phyloP scores from a whole-genome alignment of 1,140 invertebrate species.

The Maconellicoccus hirsutus region DNA sequence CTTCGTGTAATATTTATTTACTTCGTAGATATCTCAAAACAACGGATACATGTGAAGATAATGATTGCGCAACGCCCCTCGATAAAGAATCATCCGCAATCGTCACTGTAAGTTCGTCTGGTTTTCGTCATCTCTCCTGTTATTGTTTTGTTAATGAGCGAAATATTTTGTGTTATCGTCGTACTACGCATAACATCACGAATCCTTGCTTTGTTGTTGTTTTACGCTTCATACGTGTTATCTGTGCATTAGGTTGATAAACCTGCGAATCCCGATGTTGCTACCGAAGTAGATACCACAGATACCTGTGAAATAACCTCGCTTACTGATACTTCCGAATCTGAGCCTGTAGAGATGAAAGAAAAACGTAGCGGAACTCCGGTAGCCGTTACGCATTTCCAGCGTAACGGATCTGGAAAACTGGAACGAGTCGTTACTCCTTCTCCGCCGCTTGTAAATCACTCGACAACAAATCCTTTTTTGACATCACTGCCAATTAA shows the following conservation, averaged over 20 bases:
- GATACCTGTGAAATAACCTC: not conserved
- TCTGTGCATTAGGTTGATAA: slow-evolving; percentile 4
- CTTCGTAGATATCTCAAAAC: not conserved
- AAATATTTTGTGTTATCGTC: not conserved
- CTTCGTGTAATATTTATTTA: not conserved
- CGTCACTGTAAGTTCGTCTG: not conserved
- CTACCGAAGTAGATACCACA: not conserved
- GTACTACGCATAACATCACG: not conserved
- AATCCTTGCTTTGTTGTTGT: not conserved
- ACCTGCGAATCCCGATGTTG: not conserved
- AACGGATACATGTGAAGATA: not conserved
- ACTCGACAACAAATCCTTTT: slow-evolving; percentile 38
- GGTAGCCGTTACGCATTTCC: slow-evolving; percentile 45
- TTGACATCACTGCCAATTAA: slow-evolving; percentile 38
- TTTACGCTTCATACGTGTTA: not conserved
- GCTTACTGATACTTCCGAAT: not conserved
- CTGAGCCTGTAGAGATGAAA: not conserved
- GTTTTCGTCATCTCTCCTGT: not conserved
- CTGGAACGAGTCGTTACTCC: slow-evolving; percentile 36
- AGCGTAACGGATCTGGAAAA: slow-evolving; percentile 39
- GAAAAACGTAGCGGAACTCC: slow-evolving; percentile 34
- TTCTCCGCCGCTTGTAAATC: slow-evolving; percentile 21
- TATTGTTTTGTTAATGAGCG: not conserved
- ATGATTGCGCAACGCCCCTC: not conserved
- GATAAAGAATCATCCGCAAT: not conserved